Evolutionary conservation across 2,113 vertebrate species (phyloP).

Genomic region (Plecotus auritus): DNA sequence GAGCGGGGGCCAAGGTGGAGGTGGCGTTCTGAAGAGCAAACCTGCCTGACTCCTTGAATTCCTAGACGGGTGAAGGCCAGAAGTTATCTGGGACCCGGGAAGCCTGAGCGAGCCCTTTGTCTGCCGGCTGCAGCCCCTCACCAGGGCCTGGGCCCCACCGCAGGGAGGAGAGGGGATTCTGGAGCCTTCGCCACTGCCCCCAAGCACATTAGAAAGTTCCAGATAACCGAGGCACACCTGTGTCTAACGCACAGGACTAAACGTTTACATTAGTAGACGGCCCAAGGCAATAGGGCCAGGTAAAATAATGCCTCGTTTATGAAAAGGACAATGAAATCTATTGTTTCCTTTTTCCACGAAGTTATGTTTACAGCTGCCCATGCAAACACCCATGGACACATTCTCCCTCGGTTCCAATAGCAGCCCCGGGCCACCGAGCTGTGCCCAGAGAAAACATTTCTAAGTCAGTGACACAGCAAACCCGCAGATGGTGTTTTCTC

Average conservation of each 20-base stretch:
- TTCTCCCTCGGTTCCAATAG: neutral
- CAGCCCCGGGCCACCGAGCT: neutral
- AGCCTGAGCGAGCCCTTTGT: neutral
- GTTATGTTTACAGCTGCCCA: neutral
- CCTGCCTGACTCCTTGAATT: neutral
- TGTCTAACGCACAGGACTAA: neutral
- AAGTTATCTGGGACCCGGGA: neutral
- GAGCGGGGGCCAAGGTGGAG: neutral
- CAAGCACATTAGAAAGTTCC: neutral
- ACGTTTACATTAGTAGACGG: neutral
- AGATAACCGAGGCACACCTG: neutral
- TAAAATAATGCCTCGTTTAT: neutral
- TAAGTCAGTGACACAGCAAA: neutral
- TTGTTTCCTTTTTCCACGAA: neutral
- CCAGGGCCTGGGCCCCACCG: neutral
- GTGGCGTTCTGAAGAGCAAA: neutral
- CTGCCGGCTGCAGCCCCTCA: neutral
- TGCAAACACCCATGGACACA: neutral
- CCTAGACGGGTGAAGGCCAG: neutral
- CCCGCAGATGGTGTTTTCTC: slow-evolving; percentile 21
- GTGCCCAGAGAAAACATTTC: neutral
- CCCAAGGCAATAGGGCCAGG: neutral
- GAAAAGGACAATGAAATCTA: neutral
- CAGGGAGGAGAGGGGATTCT: neutral
- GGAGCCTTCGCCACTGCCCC: neutral